These are phyloP conservation scores for Sebastes diaconus DNA, from an alignment of 2,797 vertebrate genomes.

Conservation along the genomic window DNA sequence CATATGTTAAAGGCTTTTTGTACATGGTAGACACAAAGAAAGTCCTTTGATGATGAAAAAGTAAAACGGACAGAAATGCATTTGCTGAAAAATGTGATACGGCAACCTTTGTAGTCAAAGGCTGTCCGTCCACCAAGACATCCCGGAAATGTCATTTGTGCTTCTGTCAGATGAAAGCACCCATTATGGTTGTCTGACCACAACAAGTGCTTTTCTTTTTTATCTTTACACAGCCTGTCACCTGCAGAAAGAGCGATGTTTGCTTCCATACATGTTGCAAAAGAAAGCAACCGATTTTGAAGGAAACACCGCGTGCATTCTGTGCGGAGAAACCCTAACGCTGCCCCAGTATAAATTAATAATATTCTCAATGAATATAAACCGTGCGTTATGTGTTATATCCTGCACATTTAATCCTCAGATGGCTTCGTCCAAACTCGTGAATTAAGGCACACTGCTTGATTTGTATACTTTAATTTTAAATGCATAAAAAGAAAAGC, in stretches of 20 bases:
- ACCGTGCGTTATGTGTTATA: background rate
- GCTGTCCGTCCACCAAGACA: background rate
- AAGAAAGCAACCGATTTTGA: background rate
- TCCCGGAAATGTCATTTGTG: background rate
- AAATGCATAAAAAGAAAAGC: background rate
- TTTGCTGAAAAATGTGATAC: conserved; percentile 11
- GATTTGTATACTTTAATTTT: background rate
- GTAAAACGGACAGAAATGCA: background rate
- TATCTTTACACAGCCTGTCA: background rate
- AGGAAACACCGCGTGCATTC: background rate
- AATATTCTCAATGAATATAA: too few species aligned
- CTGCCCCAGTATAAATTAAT: background rate
- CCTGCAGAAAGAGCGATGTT: background rate
- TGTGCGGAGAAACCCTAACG: background rate
- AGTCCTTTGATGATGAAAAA: background rate
- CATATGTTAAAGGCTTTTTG: background rate
- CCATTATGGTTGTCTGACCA: background rate
- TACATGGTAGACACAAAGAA: background rate
- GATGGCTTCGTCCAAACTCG: background rate
- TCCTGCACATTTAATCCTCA: background rate
- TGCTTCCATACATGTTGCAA: background rate
- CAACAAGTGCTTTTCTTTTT: background rate
- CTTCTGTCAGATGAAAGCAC: conserved; percentile 21
- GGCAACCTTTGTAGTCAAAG: background rate
- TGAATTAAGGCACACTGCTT: background rate